phyloP scores from a whole-genome alignment of 2,797 vertebrate genomes.

The Phalanger gymnotis region DNA sequence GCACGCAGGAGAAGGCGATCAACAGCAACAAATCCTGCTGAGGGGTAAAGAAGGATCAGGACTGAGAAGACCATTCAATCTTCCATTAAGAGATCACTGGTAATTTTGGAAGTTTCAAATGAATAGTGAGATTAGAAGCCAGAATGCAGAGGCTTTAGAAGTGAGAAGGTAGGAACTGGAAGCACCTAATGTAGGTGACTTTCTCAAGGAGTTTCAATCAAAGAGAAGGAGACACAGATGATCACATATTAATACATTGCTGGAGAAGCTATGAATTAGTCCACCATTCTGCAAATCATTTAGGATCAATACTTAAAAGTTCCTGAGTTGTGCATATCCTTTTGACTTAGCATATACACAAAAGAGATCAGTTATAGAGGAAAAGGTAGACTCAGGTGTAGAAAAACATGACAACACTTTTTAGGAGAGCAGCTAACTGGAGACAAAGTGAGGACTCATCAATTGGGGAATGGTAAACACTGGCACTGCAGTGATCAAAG shows the following conservation, averaged over 20 bases:
- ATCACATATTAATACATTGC: not conserved
- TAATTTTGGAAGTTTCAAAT: not conserved
- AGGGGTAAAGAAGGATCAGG: not conserved
- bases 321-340: not conserved
- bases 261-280: not conserved
- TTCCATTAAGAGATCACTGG: not conserved
- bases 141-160: not conserved
- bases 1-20: not conserved
- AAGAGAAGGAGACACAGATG: not conserved
- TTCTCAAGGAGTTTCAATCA: not conserved
- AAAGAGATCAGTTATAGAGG: not conserved
- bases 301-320: not conserved
- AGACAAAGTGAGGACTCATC: not conserved
- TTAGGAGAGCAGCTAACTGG: not conserved
- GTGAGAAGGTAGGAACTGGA: not conserved
- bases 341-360: not conserved
- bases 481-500: too few relatives aligned
- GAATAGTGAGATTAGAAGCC: not conserved
- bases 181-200: not conserved
- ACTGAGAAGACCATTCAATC: not conserved
- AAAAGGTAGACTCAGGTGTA: not conserved
- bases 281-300: not conserved
- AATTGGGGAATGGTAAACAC: not conserved
- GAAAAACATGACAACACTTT: not conserved
- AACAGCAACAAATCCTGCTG: not conserved